phyloP scores from a whole-genome alignment of 2,888 invertebrate genomes.

The Lasioglossum morio region DNA sequence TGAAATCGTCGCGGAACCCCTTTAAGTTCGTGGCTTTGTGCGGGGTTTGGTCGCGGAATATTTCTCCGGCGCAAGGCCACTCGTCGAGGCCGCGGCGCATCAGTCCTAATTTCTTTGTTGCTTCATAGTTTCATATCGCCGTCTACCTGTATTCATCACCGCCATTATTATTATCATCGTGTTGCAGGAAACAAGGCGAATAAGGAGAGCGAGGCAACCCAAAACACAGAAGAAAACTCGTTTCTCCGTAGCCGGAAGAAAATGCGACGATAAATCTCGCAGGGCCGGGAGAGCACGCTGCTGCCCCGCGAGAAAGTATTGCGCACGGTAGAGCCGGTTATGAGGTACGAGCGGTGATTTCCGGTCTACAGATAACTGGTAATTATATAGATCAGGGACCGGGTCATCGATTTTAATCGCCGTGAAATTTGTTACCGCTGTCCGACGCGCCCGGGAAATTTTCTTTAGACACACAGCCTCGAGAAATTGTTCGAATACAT shows the following conservation, averaged over 20 bases:
- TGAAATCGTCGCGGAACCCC: background rate
- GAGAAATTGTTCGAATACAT: background rate
- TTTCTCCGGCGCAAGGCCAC: background rate
- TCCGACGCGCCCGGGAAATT: background rate
- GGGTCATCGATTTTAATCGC: conserved; percentile 10
- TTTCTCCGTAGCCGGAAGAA: conserved; percentile 4
- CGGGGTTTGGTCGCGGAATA: background rate
- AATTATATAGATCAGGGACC: conserved; percentile 16
- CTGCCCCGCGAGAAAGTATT: conserved; percentile 45
- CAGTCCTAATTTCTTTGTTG: conserved; percentile 8
- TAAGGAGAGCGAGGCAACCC: background rate
- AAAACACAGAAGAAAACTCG: conserved; percentile 24
- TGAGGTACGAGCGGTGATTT: conserved; percentile 51
- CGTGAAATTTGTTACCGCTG: background rate
- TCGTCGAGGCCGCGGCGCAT: background rate
- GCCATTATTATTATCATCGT: conserved; percentile 6
- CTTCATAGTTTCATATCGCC: conserved; percentile 1
- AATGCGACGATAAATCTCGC: conserved; percentile 64
- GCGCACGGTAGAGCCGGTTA: conserved; percentile 30
- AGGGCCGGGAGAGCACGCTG: conserved; percentile 30
- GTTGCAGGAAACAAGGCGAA: background rate
- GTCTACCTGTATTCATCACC: conserved; percentile 4
- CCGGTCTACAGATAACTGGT: conserved; percentile 35
- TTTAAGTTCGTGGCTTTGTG: background rate
- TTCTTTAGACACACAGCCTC: background rate